Evolutionary conservation across 35 echinoderm and acorn worm species (phyloP), one percentile per base, ranked within the genome.

Genomic region (Acanthaster planci): DNA sequence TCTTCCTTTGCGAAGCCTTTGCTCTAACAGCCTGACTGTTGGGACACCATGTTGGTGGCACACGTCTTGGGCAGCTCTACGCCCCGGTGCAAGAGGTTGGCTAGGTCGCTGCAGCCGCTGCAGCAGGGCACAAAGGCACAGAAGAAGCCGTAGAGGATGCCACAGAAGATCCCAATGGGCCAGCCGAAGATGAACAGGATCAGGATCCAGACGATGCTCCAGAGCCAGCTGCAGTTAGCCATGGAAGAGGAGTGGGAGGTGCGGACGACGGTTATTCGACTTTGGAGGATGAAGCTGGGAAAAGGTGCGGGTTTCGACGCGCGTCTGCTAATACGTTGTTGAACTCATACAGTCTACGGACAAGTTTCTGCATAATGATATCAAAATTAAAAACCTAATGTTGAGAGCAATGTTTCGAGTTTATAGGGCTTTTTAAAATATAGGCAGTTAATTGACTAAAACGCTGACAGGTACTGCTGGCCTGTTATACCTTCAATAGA

Each of bases 171-270:
- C 7, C 96, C 92, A 42, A 94, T 94, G 9, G 96, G 96, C 96
- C 96, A 99, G 39, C 96, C 96, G 38, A 99, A 67, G 5, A 94
- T 29, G 2, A 99, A 23, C n/a, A 99, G 89, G 60, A 99, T 64
- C 38, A 99, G 76, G 27, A 90, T 55, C 96, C 96, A 99, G 8
- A 99, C 38, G 29, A 99, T 99, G 67, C 96, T 99, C 96, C 96
- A 99, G 12, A 99, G 72, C 88, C 88, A 99, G 56, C 96, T 92
- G 67, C 96, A 99, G 84, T 99, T 99, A 91, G 96, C 96, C 96
- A 99, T 99, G 35, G 64, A 90, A 37, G 32, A 10, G 9, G 60
- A 72, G 64, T 26, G n/a, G n/a, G 26, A 34, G 26, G 64, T 27
- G 30, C n/a, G 31, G 60, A 14, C 34, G 64, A 34, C 34, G 22